These are phyloP conservation scores for Syngnathus floridae DNA, from an alignment of 2,113 vertebrate species.

Conservation along the genomic window DNA sequence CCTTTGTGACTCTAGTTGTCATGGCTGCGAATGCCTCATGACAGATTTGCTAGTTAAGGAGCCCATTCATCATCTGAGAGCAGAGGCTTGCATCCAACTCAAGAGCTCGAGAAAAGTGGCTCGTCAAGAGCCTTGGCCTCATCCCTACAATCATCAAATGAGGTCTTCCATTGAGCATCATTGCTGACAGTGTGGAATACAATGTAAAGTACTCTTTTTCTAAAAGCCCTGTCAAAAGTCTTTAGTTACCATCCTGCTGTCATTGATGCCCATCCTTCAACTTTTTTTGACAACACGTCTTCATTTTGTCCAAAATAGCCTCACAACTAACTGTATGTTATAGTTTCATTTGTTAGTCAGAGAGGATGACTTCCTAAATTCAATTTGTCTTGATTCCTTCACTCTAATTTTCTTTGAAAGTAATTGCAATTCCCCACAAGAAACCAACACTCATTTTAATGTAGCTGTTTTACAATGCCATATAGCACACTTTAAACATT, in stretches of 20 bases:
- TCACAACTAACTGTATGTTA: not conserved
- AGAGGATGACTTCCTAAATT: not conserved
- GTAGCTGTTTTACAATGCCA: not conserved
- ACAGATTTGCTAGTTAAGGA: constrained; percentile 59
- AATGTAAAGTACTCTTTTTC: constrained; percentile 46
- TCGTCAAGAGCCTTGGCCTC: constrained; percentile 51
- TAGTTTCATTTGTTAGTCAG: not conserved
- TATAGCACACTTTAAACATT: not conserved
- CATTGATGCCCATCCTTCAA: constrained; percentile 52
- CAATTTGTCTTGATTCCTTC: not conserved
- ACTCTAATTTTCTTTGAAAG: not conserved
- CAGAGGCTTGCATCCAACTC: constrained; percentile 56
- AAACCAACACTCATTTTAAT: not conserved
- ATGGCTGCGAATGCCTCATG: constrained; percentile 74
- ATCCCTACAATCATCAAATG: constrained; percentile 62
- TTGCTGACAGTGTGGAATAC: constrained; percentile 35
- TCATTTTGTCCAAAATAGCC: not conserved
- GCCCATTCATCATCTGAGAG: constrained; percentile 71
- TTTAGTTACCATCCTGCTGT: constrained; percentile 41
- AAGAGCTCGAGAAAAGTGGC: constrained; percentile 55
- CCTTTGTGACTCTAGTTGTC: constrained; percentile 63
- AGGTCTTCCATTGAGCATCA: constrained; percentile 44
- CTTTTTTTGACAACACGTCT: not conserved
- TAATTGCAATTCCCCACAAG: not conserved
- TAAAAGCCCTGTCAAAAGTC: constrained; percentile 44